Base-by-base conservation (phyloP, 1,140 invertebrate genomes). In the Calephelis nemesis region DNA sequence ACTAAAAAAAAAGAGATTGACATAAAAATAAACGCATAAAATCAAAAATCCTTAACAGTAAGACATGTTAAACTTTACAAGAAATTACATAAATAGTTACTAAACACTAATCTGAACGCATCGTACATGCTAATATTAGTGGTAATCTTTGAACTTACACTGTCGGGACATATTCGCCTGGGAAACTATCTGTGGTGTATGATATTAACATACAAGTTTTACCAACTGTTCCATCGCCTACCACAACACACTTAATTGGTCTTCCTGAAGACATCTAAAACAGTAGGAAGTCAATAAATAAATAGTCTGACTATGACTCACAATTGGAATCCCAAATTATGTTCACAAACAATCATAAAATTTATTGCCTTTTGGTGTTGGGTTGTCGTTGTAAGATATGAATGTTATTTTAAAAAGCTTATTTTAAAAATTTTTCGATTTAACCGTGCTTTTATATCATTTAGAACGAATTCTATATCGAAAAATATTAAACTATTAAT, bases 141-240 rank as follows among this genome's bases (percentile, higher is more conserved):
- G 6, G 42, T 45, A 45, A 40, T 11, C 19, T 62, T 19, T 40
- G 54, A 74, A 95, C 96, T 96, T 93, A 97, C 96, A 98, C 97
- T 83, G 97, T 98, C 80, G 98, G 97, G 73, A 98, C 97, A 95
- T 98, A 98, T 96, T 98, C 98, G 74, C 98, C 98, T 67, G 98
- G 98, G 94, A 99, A 99, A 93, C 97, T 98, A 88, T 99, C 98
- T 75, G 98, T 99, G 42, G 98, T 99, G 85, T 99, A 99, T 49
- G 98, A 99, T 90, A 99, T 99, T 79, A 99, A 94, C 98, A 99
- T 99, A 92, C 98, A 99, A 48, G 98, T 99, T 94, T 99, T 99
- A 83, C 98, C 98, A 70, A 99, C 98, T 47, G 98, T 99, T 71
- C 92, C 92, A 88, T 97, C 96, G 15, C 96, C 97, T 68, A 99